These are phyloP conservation scores for Holothuria scabra DNA, from an alignment of 53 echinoderm and acorn worm genomes.

Conservation along the genomic window DNA sequence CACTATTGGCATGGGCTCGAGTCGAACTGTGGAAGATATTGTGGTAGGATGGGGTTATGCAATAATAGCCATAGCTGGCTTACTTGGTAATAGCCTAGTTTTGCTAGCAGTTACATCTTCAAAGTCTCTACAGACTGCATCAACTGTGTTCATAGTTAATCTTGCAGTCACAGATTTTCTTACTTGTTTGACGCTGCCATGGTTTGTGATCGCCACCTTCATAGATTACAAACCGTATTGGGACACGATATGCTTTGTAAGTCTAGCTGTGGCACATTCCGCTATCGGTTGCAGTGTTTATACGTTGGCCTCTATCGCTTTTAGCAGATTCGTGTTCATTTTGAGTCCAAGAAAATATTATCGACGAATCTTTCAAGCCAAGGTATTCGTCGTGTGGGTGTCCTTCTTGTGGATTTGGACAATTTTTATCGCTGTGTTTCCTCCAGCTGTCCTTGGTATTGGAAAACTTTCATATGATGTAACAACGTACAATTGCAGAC, in stretches of 20 bases:
- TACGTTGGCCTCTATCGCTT: conserved; percentile 1
- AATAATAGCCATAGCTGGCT: background rate
- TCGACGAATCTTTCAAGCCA: background rate
- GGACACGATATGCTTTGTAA: background rate
- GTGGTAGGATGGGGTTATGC: conserved; percentile 4
- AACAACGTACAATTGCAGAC: background rate
- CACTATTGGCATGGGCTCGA: no score
- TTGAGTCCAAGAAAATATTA: conserved; percentile 24
- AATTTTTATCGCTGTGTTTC: background rate
- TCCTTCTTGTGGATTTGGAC: background rate
- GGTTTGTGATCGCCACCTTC: background rate
- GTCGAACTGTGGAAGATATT: background rate
- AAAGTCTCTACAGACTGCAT: background rate
- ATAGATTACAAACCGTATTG: background rate
- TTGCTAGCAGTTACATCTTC: background rate
- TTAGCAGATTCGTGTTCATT: conserved; percentile 6
- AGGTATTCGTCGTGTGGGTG: background rate
- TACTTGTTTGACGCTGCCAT: background rate
- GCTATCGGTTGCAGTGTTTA: background rate
- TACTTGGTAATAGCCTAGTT: conserved; percentile 4
- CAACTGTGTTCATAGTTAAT: conserved; percentile 8
- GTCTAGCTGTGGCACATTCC: conserved; percentile 2
- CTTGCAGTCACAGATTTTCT: conserved; percentile 3
- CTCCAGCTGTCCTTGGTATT: conserved; percentile 14
- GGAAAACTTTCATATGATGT: conserved; percentile 8